Conservation (phyloP, 2,113 vertebrate species). For the Tympanuchus pallidicinctus region DNA sequence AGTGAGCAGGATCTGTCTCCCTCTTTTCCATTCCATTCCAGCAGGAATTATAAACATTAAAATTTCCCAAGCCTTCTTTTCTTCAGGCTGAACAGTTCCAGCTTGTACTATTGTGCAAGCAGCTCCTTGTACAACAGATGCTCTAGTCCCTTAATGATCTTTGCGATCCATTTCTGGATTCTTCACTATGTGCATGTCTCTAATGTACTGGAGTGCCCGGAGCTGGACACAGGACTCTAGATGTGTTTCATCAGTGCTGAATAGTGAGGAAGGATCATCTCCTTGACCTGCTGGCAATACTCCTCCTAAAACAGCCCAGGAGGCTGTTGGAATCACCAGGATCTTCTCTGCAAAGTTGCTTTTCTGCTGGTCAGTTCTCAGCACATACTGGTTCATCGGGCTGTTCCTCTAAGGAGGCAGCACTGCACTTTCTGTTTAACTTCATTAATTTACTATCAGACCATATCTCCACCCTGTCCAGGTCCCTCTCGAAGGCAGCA, state of each 20-base stretch:
- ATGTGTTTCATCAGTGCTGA: neutral
- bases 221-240: neutral
- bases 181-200: neutral
- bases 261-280: neutral
- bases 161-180: neutral
- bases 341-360: neutral
- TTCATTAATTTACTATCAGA: neutral
- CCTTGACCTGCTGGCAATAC: neutral
- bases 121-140: neutral
- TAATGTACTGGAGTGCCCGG: neutral
- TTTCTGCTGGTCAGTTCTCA: accelerated
- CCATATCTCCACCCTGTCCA: neutral
- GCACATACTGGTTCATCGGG: neutral
- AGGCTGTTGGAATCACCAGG: neutral
- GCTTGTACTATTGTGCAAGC: no score
- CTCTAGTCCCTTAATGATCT: neutral
- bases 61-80: neutral
- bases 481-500: neutral
- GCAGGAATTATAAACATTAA: neutral
- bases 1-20: neutral
- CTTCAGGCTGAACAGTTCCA: neutral
- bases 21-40: neutral
- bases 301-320: neutral
- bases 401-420: accelerated
- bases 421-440: neutral